phyloP scores from a whole-genome alignment of 2,113 vertebrate species.

The Siniperca knerii region DNA sequence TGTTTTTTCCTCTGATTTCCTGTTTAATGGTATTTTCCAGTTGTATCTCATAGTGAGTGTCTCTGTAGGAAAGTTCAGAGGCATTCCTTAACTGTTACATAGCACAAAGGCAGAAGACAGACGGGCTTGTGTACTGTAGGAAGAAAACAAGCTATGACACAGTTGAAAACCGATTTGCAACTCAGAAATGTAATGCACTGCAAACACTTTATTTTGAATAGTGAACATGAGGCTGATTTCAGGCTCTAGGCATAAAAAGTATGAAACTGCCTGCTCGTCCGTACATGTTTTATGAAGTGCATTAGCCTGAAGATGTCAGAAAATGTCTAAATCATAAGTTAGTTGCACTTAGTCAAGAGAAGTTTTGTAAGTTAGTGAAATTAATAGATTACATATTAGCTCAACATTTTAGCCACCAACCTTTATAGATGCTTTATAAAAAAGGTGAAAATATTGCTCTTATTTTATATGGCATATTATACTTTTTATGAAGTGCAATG shows the following conservation, averaged over 20 bases:
- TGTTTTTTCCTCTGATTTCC: neutral
- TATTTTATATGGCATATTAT: neutral
- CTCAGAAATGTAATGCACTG: neutral
- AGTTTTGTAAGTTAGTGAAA: neutral
- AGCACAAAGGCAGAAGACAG: neutral
- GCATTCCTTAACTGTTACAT: slow-evolving; percentile 14
- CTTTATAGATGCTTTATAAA: neutral
- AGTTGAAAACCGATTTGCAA: neutral
- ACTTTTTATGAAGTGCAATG: neutral
- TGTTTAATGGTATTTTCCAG: neutral
- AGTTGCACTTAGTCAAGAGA: neutral
- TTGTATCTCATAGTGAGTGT: neutral
- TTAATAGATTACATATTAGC: neutral
- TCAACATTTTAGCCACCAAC: neutral
- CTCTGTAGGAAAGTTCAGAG: neutral
- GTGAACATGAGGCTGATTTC: neutral
- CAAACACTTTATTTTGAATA: neutral
- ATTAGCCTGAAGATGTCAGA: neutral
- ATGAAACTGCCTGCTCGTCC: neutral
- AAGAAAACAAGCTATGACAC: neutral
- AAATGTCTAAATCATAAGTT: neutral
- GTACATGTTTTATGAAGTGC: neutral
- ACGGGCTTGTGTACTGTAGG: neutral
- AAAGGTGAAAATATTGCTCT: neutral
- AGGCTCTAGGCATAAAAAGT: neutral